Percentiles rank a stretch among this genome's conserved stretches.
phyloP scores from a whole-genome alignment of 2,797 vertebrate species.

The Threskiornis aethiopicus region DNA sequence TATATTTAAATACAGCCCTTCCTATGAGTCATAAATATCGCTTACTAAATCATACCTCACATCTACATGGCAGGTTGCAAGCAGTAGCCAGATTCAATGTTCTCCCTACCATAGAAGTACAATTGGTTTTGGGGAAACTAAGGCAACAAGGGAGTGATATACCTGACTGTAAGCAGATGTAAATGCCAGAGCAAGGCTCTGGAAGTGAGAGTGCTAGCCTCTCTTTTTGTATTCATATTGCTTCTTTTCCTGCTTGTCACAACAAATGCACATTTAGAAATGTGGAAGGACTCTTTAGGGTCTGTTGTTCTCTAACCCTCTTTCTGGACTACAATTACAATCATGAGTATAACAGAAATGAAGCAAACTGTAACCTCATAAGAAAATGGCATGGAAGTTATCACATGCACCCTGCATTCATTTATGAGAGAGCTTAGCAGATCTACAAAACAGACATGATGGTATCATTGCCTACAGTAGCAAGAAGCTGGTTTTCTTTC shows the following conservation, averaged over 20 bases:
- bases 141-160: not conserved
- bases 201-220: not conserved
- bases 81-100: not conserved
- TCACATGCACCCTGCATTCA: not conserved
- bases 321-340: not conserved
- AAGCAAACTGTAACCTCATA: not conserved
- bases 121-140: not conserved
- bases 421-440: not conserved
- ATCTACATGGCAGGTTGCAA: not conserved
- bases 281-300: not conserved
- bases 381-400: not conserved
- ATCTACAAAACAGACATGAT: not conserved
- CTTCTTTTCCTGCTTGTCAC: not conserved
- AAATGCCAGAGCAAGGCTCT: not conserved
- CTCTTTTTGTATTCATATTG: not conserved
- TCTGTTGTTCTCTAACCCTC: not conserved
- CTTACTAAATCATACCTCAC: not conserved
- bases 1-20: not conserved
- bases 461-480: not conserved
- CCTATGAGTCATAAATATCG: not conserved
- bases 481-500: not conserved
- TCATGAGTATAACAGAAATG: not conserved
- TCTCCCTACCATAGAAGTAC: not conserved
- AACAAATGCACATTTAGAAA: not conserved
- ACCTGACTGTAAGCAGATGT: not conserved